Percentiles rank a stretch among this genome's conserved stretches.
Evolutionary conservation across 1,140 invertebrate genomes (phyloP).

Genomic region (Eriocheir sinensis): DNA sequence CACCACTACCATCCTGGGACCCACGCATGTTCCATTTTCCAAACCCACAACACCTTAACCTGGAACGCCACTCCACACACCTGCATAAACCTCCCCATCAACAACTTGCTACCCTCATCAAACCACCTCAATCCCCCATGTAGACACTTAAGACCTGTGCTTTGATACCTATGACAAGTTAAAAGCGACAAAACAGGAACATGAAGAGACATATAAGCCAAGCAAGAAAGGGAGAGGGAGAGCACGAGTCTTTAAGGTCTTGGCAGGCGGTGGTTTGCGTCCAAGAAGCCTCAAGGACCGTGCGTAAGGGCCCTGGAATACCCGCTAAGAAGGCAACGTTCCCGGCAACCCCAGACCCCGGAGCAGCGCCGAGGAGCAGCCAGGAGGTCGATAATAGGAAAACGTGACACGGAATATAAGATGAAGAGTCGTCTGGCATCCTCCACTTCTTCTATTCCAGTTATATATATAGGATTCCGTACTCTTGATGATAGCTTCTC

Average conservation of each 20-base stretch:
- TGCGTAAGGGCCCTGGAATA: neutral
- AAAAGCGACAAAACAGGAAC: neutral
- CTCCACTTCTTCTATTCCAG: neutral
- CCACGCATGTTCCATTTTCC: neutral
- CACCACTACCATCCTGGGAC: too few relatives aligned
- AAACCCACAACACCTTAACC: neutral
- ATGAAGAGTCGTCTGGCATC: neutral
- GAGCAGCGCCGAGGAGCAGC: neutral
- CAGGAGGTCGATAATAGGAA: constrained; percentile 2
- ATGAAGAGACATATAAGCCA: neutral
- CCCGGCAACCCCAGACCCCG: neutral
- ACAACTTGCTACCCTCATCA: neutral
- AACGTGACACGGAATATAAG: neutral
- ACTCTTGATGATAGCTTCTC: too few relatives aligned
- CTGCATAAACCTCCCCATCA: neutral
- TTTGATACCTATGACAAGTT: too few relatives aligned
- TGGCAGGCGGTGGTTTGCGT: neutral
- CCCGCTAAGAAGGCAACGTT: neutral
- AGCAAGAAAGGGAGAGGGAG: neutral
- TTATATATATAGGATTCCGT: neutral
- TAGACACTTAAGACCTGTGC: too few relatives aligned
- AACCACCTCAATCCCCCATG: neutral
- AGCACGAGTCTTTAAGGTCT: neutral
- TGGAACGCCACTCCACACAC: neutral
- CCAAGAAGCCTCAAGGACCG: neutral